Evolutionary conservation across 2,797 vertebrate species (phyloP).

Genomic region (Enteromius trimaculatus): DNA sequence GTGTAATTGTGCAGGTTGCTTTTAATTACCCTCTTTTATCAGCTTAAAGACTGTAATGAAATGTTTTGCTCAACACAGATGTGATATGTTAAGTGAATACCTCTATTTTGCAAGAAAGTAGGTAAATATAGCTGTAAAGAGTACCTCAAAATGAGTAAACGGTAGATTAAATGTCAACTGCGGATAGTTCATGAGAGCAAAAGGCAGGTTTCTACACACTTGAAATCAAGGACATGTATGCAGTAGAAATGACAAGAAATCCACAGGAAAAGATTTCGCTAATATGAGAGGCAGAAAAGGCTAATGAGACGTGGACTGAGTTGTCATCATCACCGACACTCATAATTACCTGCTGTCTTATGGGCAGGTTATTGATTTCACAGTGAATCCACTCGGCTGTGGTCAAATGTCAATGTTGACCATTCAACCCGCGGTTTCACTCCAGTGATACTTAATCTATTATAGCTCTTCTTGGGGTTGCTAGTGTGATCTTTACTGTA

Average conservation of each 20-base stretch:
- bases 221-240: background rate
- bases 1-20: constrained; percentile 34
- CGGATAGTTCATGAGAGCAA: background rate
- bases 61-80: constrained; percentile 33
- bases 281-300: constrained; percentile 43
- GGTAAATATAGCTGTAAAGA: background rate
- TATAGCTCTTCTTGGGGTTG: background rate
- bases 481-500: background rate
- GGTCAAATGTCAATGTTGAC: constrained; percentile 54
- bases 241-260: background rate
- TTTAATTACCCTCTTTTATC: constrained; percentile 55
- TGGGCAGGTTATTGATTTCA: constrained; percentile 64
- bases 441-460: background rate
- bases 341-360: constrained; percentile 65
- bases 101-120: background rate
- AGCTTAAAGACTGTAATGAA: constrained; percentile 41
- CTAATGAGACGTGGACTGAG: constrained; percentile 65
- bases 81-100: background rate
- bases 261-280: constrained; percentile 46
- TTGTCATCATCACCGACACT: constrained; percentile 64
- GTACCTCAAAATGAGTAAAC: constrained; percentile 37
- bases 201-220: background rate
- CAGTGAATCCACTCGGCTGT: constrained; percentile 55
- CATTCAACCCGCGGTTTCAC: constrained; percentile 42
- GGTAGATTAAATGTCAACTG: constrained; percentile 53